Evolutionary conservation across 1,140 invertebrate species (phyloP).

Genomic region (Tetramorium parvispinum): DNA sequence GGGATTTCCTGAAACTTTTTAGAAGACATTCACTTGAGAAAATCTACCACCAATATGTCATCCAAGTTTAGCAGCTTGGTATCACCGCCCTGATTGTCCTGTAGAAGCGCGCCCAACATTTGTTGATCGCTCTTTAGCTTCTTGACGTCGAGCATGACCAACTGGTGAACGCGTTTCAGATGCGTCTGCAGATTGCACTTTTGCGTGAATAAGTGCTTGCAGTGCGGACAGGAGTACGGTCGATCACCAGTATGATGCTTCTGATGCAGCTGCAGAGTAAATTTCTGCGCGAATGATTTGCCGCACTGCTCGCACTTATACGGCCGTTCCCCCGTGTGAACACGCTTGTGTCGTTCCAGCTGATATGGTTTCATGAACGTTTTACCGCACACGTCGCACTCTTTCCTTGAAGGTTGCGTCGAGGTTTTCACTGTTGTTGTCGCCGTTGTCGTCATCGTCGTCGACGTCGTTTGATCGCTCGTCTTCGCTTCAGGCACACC

Average conservation of each 20-base stretch:
- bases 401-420: slow-evolving; percentile 68
- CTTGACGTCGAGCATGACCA: slow-evolving; percentile 70
- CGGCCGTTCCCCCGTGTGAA: slow-evolving; percentile 90
- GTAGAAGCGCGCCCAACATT: slow-evolving; percentile 67
- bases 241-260: slow-evolving; percentile 88
- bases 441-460: neutral
- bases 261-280: slow-evolving; percentile 87
- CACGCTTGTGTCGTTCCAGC: slow-evolving; percentile 84
- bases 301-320: slow-evolving; percentile 88
- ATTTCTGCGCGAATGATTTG: slow-evolving; percentile 89
- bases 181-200: slow-evolving; percentile 88
- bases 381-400: slow-evolving; percentile 83
- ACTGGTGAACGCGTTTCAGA: slow-evolving; percentile 86
- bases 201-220: slow-evolving; percentile 87
- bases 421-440: slow-evolving; percentile 7
- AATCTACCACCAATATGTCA: slow-evolving; percentile 78
- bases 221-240: slow-evolving; percentile 85
- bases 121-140: slow-evolving; percentile 72
- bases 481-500: neutral
- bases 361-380: slow-evolving; percentile 82
- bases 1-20: neutral
- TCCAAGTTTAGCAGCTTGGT: slow-evolving; percentile 74
- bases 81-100: slow-evolving; percentile 65
- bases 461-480: neutral
- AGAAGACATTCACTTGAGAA: slow-evolving; percentile 66